A percentile compares a stretch with the other conserved stretches of the same genome.
phyloP scores from a whole-genome alignment of 2,113 vertebrate species.

The Mesoclemmys tuberculata region DNA sequence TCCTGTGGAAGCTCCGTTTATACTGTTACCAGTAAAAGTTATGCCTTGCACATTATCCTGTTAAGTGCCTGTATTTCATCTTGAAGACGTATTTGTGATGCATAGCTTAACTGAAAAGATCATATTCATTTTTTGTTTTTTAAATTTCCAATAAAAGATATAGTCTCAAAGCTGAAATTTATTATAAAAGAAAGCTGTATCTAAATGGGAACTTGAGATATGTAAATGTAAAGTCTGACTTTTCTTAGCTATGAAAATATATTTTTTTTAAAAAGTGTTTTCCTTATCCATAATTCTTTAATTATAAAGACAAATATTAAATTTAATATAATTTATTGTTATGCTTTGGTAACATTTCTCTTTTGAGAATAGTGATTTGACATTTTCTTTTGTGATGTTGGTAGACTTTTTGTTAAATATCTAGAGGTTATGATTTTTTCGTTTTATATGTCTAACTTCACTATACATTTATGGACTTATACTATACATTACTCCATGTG shows the following conservation, averaged over 20 bases:
- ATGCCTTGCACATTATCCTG: slow-evolving; percentile 71
- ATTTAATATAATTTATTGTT: slow-evolving; percentile 77
- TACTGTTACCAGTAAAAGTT: slow-evolving; percentile 68
- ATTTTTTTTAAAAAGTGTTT: slow-evolving; percentile 22
- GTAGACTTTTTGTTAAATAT: slow-evolving; percentile 45
- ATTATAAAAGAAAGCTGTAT: background rate
- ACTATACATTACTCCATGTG: slow-evolving; percentile 18
- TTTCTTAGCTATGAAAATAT: slow-evolving; percentile 1
- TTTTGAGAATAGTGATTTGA: slow-evolving; percentile 38
- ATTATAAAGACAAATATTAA: slow-evolving; percentile 44
- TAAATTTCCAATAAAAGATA: slow-evolving; percentile 11
- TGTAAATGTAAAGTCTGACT: background rate
- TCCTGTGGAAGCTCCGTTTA: slow-evolving; percentile 41
- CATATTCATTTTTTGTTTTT: slow-evolving; percentile 46
- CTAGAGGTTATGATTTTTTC: slow-evolving; percentile 28
- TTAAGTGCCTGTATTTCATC: slow-evolving; percentile 78
- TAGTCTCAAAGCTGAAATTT: slow-evolving; percentile 9
- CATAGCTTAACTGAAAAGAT: slow-evolving; percentile 49
- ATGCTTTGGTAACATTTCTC: slow-evolving; percentile 63
- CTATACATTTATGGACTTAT: slow-evolving; percentile 18
- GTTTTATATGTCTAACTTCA: slow-evolving; percentile 42
- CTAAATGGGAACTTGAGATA: slow-evolving; percentile 7
- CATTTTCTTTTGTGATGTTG: slow-evolving; percentile 45
- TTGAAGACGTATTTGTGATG: slow-evolving; percentile 56
- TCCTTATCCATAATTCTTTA: slow-evolving; percentile 55